phyloP scores from a whole-genome alignment of 64 coral and sea anemone species.

The Trachythela sp. region DNA sequence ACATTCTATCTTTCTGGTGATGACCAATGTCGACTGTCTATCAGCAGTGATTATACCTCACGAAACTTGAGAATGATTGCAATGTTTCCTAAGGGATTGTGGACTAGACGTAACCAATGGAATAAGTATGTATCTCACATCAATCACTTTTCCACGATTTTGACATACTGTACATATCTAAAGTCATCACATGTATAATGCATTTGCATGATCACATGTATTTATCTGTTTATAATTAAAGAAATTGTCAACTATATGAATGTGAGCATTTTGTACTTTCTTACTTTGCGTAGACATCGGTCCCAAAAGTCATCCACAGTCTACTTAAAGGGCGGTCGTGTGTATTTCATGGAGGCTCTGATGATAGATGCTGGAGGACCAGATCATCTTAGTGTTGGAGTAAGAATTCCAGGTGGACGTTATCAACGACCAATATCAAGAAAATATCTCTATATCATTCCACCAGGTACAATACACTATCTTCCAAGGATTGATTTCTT shows the following conservation, averaged over 20 bases:
- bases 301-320: neutral
- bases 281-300: neutral
- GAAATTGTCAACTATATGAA: neutral
- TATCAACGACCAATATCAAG: neutral
- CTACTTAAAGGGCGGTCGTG: neutral
- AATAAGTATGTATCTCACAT: neutral
- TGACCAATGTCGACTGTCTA: neutral
- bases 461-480: neutral
- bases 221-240: too few species aligned
- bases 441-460: neutral
- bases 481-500: too few species aligned
- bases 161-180: too few species aligned
- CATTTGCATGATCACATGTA: too few species aligned
- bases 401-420: neutral
- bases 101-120: neutral
- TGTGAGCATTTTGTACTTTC: neutral
- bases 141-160: too few species aligned
- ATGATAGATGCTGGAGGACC: neutral
- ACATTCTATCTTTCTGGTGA: neutral
- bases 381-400: neutral
- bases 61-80: neutral
- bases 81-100: neutral
- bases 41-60: neutral
- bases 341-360: neutral
- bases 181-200: too few species aligned